These are phyloP conservation scores for Baronia brevicornis DNA, from an alignment of 2,888 invertebrate genomes.

Conservation along the genomic window DNA sequence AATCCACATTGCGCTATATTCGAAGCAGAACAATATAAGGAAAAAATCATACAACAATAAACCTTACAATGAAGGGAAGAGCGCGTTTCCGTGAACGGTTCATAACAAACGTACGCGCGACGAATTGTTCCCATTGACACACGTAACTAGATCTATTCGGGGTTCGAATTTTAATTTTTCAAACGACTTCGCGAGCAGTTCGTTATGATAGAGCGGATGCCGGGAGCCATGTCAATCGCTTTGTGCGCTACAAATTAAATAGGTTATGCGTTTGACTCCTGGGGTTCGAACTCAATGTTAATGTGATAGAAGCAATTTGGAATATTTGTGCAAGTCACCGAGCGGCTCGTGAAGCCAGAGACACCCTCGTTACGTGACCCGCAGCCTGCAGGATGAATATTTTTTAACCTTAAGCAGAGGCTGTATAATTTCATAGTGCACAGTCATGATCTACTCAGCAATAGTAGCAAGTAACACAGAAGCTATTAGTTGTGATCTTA, in stretches of 20 bases:
- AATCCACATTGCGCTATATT: no score
- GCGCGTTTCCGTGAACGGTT: slow-evolving; percentile 15
- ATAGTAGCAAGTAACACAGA: slow-evolving; percentile 4
- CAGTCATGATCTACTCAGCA: slow-evolving; percentile 9
- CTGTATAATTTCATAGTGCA: slow-evolving; percentile 14
- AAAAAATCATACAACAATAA: no score
- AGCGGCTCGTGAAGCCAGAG: slow-evolving; percentile 21
- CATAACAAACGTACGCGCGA: slow-evolving; percentile 22
- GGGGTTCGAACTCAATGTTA: slow-evolving; percentile 47
- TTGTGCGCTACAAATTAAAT: slow-evolving; percentile 70
- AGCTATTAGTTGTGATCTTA: slow-evolving; percentile 10
- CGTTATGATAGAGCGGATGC: slow-evolving; percentile 52
- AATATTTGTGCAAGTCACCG: slow-evolving; percentile 59
- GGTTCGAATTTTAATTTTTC: slow-evolving; percentile 34
- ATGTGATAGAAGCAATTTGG: slow-evolving; percentile 61
- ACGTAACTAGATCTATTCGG: slow-evolving; percentile 36
- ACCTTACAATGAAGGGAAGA: slow-evolving; percentile 2
- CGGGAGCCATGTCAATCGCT: slow-evolving; percentile 62
- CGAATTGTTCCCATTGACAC: slow-evolving; percentile 37
- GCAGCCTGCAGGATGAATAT: slow-evolving; percentile 14
- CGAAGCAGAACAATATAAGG: no score
- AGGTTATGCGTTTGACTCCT: slow-evolving; percentile 39
- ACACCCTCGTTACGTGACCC: slow-evolving; percentile 16
- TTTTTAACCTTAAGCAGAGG: slow-evolving; percentile 1
- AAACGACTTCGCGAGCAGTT: slow-evolving; percentile 49